phyloP scores from a whole-genome alignment of 1,140 invertebrate species.

The Anadara kagoshimensis region DNA sequence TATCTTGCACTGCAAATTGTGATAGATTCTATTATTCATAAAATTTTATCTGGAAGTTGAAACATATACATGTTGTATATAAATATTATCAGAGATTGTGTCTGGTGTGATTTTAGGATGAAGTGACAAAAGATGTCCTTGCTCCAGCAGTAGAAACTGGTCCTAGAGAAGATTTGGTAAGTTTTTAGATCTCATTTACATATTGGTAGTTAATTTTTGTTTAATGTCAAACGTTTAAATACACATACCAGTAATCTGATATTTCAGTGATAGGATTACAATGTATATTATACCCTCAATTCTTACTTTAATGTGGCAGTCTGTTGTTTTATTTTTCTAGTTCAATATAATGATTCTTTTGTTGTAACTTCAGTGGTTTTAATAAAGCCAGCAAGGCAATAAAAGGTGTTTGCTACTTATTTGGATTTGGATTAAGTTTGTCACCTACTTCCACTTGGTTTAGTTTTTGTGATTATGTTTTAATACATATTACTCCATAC shows the following conservation, averaged over 20 bases:
- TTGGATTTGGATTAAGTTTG: too few relatives aligned
- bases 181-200: background rate
- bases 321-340: background rate
- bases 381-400: too few relatives aligned
- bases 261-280: too few relatives aligned
- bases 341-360: background rate
- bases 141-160: conserved; percentile 50
- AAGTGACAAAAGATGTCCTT: conserved; percentile 54
- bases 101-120: conserved; percentile 35
- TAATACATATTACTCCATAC: background rate
- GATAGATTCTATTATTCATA: too few relatives aligned
- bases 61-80: too few relatives aligned
- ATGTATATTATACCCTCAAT: too few relatives aligned
- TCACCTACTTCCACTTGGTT: background rate
- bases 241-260: background rate
- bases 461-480: background rate
- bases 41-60: too few relatives aligned
- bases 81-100: too few relatives aligned
- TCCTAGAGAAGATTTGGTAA: conserved; percentile 61
- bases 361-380: background rate
- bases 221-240: background rate
- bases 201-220: background rate
- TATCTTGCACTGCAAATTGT: too few relatives aligned
- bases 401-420: too few relatives aligned
- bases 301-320: too few relatives aligned